These are phyloP conservation scores for Syngnathus acus DNA, from an alignment of 2,797 vertebrate species.

Conservation along the genomic window DNA sequence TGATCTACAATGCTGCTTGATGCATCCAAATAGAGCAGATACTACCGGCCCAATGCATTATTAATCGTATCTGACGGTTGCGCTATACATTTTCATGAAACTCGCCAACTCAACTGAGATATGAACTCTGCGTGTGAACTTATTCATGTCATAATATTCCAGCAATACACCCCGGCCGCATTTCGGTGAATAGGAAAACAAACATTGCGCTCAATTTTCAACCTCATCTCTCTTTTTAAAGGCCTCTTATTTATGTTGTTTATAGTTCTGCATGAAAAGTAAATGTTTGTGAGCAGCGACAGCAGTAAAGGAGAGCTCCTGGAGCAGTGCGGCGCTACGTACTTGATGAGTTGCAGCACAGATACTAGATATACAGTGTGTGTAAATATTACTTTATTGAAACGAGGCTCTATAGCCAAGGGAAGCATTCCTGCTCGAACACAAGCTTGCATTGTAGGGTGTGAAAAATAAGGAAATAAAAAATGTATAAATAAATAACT, in stretches of 20 bases:
- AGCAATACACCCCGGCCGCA: conserved; percentile 6
- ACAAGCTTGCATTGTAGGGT: conserved; percentile 45
- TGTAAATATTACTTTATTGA: conserved; percentile 63
- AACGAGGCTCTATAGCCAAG: conserved; percentile 52
- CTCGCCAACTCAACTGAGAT: conserved; percentile 19
- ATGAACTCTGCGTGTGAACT: conserved; percentile 14
- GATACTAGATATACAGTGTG: conserved; percentile 40
- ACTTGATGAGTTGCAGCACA: conserved; percentile 51
- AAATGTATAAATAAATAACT: conserved; percentile 14
- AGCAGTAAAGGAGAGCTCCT: conserved; percentile 36
- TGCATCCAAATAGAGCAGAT: conserved; percentile 26
- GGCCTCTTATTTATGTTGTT: conserved; percentile 48
- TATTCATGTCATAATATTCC: conserved; percentile 3
- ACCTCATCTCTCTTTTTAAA: conserved; percentile 32
- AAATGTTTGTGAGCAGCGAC: conserved; percentile 41
- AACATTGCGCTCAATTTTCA: conserved; percentile 29
- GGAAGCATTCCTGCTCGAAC: conserved; percentile 53
- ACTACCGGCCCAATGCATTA: conserved; percentile 44
- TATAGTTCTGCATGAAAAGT: conserved; percentile 49
- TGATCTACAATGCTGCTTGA: conserved; percentile 47
- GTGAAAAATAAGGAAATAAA: conserved; percentile 4
- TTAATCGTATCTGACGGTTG: conserved; percentile 26
- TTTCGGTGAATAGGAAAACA: conserved; percentile 10
- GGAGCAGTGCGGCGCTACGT: conserved; percentile 33
- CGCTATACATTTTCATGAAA: conserved; percentile 13